phyloP scores from a whole-genome alignment of 2,113 vertebrate species.

The Pedetes capensis region DNA sequence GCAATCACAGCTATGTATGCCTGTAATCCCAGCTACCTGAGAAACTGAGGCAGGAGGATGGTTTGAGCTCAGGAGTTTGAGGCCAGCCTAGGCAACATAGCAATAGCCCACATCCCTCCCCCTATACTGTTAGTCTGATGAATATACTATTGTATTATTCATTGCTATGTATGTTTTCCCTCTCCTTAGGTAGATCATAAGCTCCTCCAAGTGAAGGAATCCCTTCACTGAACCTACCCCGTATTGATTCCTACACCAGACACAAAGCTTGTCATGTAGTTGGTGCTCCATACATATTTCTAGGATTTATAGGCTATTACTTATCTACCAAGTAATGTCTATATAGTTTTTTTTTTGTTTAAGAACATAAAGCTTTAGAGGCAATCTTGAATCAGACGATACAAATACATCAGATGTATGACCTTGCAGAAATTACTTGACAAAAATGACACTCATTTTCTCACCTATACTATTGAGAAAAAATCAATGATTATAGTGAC shows the following conservation, averaged over 20 bases:
- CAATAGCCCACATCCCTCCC: neutral
- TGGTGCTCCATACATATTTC: neutral
- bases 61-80: neutral
- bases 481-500: neutral
- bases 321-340: neutral
- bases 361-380: neutral
- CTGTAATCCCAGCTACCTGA: neutral
- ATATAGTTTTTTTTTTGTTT: neutral
- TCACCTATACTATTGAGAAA: neutral
- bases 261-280: neutral
- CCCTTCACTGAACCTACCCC: neutral
- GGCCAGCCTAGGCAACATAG: neutral
- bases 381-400: neutral
- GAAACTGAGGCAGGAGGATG: neutral
- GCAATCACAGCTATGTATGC: neutral
- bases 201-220: neutral
- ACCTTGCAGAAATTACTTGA: constrained; percentile 17
- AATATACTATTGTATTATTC: neutral
- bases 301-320: neutral
- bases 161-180: neutral
- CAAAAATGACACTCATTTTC: neutral
- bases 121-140: neutral
- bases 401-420: neutral
- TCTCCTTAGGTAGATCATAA: neutral
- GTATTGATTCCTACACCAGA: neutral